A percentile compares a stretch with the other conserved stretches of the same genome.
Evolutionary conservation across 1,140 invertebrate species (phyloP).

Genomic region (Drosophila sechellia): DNA sequence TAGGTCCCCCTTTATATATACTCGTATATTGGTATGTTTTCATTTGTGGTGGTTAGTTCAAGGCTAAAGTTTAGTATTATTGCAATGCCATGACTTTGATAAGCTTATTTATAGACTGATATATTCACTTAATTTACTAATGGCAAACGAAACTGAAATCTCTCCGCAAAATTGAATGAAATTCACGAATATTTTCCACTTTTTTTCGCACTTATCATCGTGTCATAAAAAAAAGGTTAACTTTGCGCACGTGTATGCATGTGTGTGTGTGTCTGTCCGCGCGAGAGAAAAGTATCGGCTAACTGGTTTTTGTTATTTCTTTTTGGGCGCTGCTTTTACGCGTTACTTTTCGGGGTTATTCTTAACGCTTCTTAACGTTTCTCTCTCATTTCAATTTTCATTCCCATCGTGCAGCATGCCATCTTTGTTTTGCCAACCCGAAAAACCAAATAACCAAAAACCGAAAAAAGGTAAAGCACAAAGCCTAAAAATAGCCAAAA

Average conservation of each 20-base stretch:
- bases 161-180: conserved; percentile 63
- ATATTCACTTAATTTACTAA: conserved; percentile 55
- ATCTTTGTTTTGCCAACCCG: conserved; percentile 73
- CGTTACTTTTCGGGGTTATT: conserved; percentile 81
- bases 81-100: conserved; percentile 31
- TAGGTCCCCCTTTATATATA: neutral
- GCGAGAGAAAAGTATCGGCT: conserved; percentile 57
- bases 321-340: conserved; percentile 65
- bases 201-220: conserved; percentile 61
- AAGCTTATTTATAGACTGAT: conserved; percentile 47
- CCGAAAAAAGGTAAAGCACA: conserved; percentile 59
- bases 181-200: conserved; percentile 21
- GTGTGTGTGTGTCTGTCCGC: conserved; percentile 20
- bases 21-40: neutral
- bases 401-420: conserved; percentile 73
- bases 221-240: conserved; percentile 36
- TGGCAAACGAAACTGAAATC: conserved; percentile 73
- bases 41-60: conserved; percentile 50
- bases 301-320: conserved; percentile 74
- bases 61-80: conserved; percentile 52
- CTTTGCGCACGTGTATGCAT: neutral
- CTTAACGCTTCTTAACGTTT: conserved; percentile 54
- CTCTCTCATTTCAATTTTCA: conserved; percentile 25
- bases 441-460: conserved; percentile 30
- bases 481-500: conserved; percentile 73